Conservation (phyloP, 2,113 vertebrate genomes). For the Arizona elegans region DNA sequence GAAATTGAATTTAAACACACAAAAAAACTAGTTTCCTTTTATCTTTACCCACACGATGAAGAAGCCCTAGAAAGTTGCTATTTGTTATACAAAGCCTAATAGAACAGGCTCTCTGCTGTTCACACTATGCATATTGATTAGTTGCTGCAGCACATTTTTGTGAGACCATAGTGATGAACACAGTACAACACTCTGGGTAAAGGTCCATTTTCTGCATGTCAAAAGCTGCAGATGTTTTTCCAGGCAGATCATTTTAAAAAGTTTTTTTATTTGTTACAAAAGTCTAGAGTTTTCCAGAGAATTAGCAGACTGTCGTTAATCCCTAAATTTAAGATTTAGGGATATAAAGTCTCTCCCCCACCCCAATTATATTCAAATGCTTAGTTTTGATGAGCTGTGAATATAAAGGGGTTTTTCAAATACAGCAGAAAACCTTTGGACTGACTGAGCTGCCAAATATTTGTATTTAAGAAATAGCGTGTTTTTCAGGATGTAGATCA, state of each 20-base stretch:
- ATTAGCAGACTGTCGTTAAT: conserved; percentile 10
- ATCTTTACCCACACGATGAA: neutral
- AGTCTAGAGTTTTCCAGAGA: conserved; percentile 1
- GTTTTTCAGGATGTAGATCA: neutral
- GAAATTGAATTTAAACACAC: neutral
- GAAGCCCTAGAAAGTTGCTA: neutral
- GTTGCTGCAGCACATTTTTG: conserved; percentile 1
- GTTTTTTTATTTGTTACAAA: conserved; percentile 49
- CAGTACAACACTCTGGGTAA: conserved; percentile 28
- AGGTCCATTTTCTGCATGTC: conserved; percentile 25
- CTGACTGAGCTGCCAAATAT: fast-evolving
- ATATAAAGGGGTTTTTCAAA: neutral
- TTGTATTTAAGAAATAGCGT: neutral
- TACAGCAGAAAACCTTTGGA: neutral
- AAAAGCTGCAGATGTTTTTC: conserved; percentile 39
- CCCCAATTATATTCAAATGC: conserved; percentile 10
- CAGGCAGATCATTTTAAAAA: conserved; percentile 33
- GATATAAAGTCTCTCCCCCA: conserved; percentile 3
- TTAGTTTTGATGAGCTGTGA: neutral
- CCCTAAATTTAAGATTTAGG: conserved; percentile 36
- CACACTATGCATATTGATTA: neutral
- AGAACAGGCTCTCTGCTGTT: neutral
- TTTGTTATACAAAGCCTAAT: neutral
- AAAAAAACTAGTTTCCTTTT: neutral
- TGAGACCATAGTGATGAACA: neutral